Evolutionary conservation across 2,113 vertebrate genomes (phyloP).

Genomic region (Bombycilla garrulus): DNA sequence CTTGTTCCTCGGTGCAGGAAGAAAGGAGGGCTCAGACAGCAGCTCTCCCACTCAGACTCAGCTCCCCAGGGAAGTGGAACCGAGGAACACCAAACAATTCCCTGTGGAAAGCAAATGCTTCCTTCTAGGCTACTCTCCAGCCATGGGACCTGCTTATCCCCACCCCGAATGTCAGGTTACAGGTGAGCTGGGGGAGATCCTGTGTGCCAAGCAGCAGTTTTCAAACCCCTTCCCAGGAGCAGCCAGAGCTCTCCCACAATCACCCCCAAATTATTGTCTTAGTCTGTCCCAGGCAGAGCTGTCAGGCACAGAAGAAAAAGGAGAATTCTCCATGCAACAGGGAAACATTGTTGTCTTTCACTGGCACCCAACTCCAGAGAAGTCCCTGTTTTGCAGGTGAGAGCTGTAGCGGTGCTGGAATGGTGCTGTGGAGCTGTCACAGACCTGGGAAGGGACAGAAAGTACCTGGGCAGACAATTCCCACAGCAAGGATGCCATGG

Average conservation of each 20-base stretch:
- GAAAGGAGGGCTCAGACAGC: neutral
- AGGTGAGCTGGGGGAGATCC: neutral
- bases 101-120: neutral
- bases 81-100: neutral
- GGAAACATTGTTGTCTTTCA: neutral
- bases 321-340: neutral
- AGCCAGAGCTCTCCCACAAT: neutral
- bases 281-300: neutral
- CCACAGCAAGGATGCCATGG: accelerated
- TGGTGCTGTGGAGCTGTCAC: neutral
- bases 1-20: neutral
- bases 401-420: neutral
- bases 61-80: neutral
- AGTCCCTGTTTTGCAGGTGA: neutral
- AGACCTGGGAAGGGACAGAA: neutral
- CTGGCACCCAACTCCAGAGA: neutral
- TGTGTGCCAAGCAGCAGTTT: neutral
- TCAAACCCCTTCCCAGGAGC: neutral
- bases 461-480: neutral
- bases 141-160: no score
- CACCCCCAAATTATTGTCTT: neutral
- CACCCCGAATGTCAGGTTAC: neutral
- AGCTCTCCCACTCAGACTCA: neutral
- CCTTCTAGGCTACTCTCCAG: neutral
- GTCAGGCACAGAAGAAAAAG: neutral